Conservation (phyloP, 2,888 invertebrate species). For the Drosophila monieri region DNA sequence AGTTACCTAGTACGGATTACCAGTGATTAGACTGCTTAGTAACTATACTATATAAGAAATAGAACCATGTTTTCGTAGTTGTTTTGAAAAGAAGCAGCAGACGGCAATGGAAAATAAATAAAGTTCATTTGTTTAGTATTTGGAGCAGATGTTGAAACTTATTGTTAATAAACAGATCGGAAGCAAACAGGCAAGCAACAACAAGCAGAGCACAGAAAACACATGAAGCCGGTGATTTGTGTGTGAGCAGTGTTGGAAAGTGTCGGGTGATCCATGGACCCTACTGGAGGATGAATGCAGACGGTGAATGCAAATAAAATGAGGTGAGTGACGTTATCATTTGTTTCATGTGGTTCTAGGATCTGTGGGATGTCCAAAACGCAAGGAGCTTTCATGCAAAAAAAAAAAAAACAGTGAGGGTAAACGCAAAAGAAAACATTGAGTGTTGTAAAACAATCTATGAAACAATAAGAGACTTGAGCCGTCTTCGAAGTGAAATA, state of each 20-base stretch:
- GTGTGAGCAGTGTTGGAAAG: conserved; percentile 18
- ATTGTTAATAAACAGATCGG: conserved; percentile 65
- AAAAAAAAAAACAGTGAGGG: conserved; percentile 12
- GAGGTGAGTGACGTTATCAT: conserved; percentile 39
- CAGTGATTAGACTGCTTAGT: conserved; percentile 70
- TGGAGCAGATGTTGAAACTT: conserved; percentile 1
- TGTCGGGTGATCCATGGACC: conserved; percentile 4
- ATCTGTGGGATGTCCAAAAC: conserved; percentile 1
- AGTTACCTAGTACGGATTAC: conserved; percentile 73
- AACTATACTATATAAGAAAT: conserved; percentile 65
- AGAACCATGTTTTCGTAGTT: conserved; percentile 44
- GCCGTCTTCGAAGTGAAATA: background rate
- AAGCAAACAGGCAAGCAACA: conserved; percentile 82
- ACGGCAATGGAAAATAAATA: conserved; percentile 38
- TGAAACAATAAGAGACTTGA: background rate
- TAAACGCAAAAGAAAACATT: conserved; percentile 5
- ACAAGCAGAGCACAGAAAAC: conserved; percentile 71
- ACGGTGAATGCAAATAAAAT: conserved; percentile 32
- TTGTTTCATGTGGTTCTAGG: conserved; percentile 2
- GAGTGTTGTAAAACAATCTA: background rate
- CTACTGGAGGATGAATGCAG: background rate
- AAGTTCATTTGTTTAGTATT: conserved; percentile 37
- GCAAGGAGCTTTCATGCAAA: conserved; percentile 21
- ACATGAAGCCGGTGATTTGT: conserved; percentile 34
- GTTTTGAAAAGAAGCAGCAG: conserved; percentile 40